Conservation (phyloP, 1,140 invertebrate genomes). For the Pseudomyrmex gracilis region DNA sequence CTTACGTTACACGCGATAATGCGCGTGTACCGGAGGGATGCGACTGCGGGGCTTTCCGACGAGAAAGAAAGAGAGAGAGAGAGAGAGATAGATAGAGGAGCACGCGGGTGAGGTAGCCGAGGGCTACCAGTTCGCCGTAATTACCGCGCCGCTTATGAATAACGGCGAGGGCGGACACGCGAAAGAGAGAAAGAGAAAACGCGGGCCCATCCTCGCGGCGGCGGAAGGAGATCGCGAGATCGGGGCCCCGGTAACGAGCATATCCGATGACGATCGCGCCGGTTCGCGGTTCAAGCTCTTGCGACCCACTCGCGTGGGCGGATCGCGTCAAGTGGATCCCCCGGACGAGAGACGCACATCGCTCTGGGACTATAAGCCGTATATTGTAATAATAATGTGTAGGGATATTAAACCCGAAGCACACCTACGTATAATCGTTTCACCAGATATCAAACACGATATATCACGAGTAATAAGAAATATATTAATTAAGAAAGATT, state of each 20-base stretch:
- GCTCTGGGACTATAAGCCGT: not conserved
- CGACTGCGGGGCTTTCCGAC: not conserved
- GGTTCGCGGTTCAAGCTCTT: constrained; percentile 6
- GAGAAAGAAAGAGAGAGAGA: no score
- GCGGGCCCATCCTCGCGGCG: constrained; percentile 44
- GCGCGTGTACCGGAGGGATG: constrained; percentile 8
- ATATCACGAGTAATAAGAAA: no score
- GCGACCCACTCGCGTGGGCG: constrained; percentile 42
- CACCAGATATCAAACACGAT: not conserved
- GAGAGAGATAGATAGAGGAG: no score
- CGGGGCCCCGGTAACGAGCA: constrained; percentile 37
- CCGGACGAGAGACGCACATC: not conserved
- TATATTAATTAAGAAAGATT: no score
- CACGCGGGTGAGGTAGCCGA: constrained; percentile 51
- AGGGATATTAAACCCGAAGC: constrained; percentile 5
- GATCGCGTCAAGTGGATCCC: constrained; percentile 51
- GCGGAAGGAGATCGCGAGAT: constrained; percentile 37
- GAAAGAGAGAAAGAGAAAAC: not conserved
- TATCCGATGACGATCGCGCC: constrained; percentile 38
- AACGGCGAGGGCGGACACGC: constrained; percentile 66
- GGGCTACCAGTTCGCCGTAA: constrained; percentile 60
- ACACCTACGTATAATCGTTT: not conserved
- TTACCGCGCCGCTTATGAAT: constrained; percentile 64
- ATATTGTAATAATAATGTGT: constrained; percentile 24
- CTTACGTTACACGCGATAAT: constrained; percentile 56